Evolutionary conservation across 2,797 vertebrate genomes (phyloP).

Genomic region (Geotrypetes seraphini): DNA sequence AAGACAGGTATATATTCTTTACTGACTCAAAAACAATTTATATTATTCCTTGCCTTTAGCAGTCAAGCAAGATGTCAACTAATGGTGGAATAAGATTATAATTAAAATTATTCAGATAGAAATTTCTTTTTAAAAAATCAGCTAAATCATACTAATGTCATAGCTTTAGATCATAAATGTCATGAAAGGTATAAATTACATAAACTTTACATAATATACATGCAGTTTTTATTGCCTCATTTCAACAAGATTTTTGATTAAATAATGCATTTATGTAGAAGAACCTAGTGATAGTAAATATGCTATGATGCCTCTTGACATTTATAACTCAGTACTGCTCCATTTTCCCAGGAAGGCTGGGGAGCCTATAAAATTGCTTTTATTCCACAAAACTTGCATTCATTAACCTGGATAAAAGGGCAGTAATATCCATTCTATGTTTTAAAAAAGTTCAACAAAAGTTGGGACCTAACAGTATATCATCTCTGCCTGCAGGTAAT

Average conservation of each 20-base stretch:
- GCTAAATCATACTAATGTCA: conserved; percentile 5
- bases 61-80: conserved; percentile 3
- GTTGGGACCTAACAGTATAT: not conserved
- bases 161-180: not conserved
- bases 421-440: not conserved
- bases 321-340: conserved; percentile 8
- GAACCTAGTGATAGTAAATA: conserved; percentile 21
- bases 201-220: conserved; percentile 25
- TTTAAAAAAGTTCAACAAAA: not conserved
- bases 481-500: not conserved
- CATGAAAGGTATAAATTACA: conserved; percentile 16
- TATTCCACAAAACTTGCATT: not conserved
- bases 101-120: conserved; percentile 16
- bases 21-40: not conserved
- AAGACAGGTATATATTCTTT: no score
- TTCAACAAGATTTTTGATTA: conserved; percentile 37
- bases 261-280: conserved; percentile 30
- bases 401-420: conserved; percentile 2
- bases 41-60: conserved; percentile 3
- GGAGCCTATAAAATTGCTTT: conserved; percentile 6
- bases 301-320: conserved; percentile 16
- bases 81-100: conserved; percentile 7
- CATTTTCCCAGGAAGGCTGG: conserved; percentile 1
- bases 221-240: conserved; percentile 27
- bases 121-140: conserved; percentile 17